Evolutionary conservation across 2,888 invertebrate genomes (phyloP), one percentile per base, ranked within the genome.

Genomic region (Idaea aversata): DNA sequence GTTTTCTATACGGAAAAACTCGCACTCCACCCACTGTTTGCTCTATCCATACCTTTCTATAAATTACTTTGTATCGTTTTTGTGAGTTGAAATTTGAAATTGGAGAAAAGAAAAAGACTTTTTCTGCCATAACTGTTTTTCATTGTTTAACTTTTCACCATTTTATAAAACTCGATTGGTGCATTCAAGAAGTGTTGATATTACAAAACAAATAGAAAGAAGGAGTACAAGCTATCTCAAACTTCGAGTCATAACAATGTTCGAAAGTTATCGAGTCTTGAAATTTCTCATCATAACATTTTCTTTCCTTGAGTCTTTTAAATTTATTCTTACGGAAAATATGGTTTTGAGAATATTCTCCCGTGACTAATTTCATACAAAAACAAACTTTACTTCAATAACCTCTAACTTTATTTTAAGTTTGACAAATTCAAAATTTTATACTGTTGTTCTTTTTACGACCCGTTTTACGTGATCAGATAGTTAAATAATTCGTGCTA

Each of bases 181-280:
- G 47, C 7, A 1, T 10, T 47, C 47, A 47, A 7, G 47, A 4
- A 7, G 13, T 13, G 7, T 47, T 47, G 0, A 10, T 47, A 10
- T 47, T 47, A 13, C 47, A 36, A 59, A 57, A 60, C 67, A 57
- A 67, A 62, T 67, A 57, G 57, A 62, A 64, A 62, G 36, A 34
- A 15, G 57, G 16, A n/a, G 63, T 57, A 36, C 36, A 61, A 67
- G 47, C 47, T 61, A 59, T 62, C 59, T 58, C 57, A 59, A 63
- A 61, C 47, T 66, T 15, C 47, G 59, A 67, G 64, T 61, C 64
- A 65, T 68, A 34, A 59, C 64, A 38, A 67, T 70, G 69, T 71
- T 76, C 65, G 58, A 65, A 66, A 72, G 67, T 76, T 69, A 72
- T 73, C 72, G 68, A 75, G 71, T 73, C 69, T 77, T 68, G 62